phyloP scores from a whole-genome alignment of 2,797 vertebrate species.

The Gephyroberyx darwinii region DNA sequence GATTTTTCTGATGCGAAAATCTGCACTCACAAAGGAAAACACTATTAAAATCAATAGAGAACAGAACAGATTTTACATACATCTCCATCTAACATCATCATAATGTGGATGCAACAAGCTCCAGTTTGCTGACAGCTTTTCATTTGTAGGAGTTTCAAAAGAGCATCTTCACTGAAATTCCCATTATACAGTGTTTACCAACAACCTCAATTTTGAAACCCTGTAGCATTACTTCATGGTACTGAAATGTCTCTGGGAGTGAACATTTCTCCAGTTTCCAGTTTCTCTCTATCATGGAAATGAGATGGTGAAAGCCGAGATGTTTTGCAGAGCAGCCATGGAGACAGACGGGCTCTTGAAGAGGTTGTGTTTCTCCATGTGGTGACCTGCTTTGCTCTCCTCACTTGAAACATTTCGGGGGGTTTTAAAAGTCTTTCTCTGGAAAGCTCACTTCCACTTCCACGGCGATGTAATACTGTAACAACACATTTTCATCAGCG shows the following conservation, averaged over 20 bases:
- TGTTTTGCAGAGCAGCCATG: conserved; percentile 61
- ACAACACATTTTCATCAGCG: conserved; percentile 66
- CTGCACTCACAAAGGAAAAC: conserved; percentile 14
- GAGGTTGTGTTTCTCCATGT: conserved; percentile 53
- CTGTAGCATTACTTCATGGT: conserved; percentile 29
- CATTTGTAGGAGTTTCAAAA: neutral
- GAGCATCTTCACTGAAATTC: conserved; percentile 7
- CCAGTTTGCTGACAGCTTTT: neutral
- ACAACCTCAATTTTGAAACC: conserved; percentile 12
- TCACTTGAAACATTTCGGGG: conserved; percentile 38
- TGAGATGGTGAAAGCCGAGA: conserved; percentile 57
- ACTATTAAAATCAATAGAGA: neutral
- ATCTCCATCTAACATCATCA: conserved; percentile 19
- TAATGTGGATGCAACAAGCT: conserved; percentile 5
- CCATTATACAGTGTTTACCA: conserved; percentile 28
- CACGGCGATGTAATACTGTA: conserved; percentile 56
- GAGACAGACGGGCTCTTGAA: conserved; percentile 58
- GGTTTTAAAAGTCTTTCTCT: conserved; percentile 51
- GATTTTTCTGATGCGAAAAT: conserved; percentile 13
- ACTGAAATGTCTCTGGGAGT: conserved; percentile 30
- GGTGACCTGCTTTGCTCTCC: conserved; percentile 59
- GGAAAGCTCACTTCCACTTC: conserved; percentile 67
- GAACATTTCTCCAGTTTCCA: conserved; percentile 31
- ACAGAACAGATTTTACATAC: conserved; percentile 12
- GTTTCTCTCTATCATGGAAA: conserved; percentile 40